phyloP scores from a whole-genome alignment of 2,113 vertebrate genomes.

The Nothobranchius furzeri region DNA sequence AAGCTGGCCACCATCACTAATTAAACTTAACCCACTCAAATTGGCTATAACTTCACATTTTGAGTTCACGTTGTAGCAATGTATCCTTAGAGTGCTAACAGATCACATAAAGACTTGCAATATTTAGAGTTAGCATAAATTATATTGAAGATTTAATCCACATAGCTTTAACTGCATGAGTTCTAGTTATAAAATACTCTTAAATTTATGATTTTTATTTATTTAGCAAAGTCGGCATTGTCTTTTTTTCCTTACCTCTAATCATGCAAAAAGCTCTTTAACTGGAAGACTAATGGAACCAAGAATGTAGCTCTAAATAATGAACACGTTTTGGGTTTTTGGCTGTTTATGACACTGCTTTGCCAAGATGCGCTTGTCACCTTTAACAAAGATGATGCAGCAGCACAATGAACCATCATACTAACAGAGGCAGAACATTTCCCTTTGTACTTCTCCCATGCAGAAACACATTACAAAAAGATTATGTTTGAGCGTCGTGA shows the following conservation, averaged over 20 bases:
- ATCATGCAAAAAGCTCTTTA: background rate
- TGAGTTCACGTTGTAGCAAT: too few species aligned
- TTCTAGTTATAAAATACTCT: too few species aligned
- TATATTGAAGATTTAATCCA: too few species aligned
- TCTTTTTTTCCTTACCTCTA: background rate
- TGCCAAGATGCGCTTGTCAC: conserved; percentile 48
- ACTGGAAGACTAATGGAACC: conserved; percentile 27
- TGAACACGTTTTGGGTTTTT: conserved; percentile 35
- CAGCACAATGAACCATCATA: conserved; percentile 15
- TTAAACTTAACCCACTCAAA: too few species aligned
- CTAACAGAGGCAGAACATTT: conserved; percentile 9
- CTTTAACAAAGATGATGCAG: conserved; percentile 22
- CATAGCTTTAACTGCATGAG: too few species aligned
- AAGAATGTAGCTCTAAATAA: conserved; percentile 12
- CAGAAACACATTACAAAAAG: conserved; percentile 6
- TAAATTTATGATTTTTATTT: too few species aligned
- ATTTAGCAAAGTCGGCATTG: background rate
- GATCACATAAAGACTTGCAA: too few species aligned
- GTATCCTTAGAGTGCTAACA: too few species aligned
- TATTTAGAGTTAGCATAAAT: too few species aligned
- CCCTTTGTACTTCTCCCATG: conserved; percentile 11
- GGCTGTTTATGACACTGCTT: conserved; percentile 27
- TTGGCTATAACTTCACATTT: too few species aligned
- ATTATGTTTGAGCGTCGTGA: conserved; percentile 15
- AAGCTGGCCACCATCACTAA: too few species aligned